Percentiles rank a stretch among this genome's conserved stretches.
These are phyloP conservation scores for Iphiclides podalirius DNA, from an alignment of 2,888 invertebrate genomes.

Conservation along the genomic window DNA sequence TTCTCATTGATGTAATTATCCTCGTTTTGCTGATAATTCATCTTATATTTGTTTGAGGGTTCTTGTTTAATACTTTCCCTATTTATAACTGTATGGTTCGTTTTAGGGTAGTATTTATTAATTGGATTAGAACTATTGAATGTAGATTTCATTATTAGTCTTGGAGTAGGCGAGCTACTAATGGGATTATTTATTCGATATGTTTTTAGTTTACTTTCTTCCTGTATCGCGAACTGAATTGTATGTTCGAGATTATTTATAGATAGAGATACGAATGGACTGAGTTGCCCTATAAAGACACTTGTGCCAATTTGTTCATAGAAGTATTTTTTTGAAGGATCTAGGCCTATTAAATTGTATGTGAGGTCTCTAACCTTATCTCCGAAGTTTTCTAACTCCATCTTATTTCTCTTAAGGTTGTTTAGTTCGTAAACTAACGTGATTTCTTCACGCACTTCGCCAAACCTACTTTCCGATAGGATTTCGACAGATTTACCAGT, in stretches of 20 bases:
- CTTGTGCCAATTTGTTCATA: background rate
- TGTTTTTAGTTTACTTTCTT: background rate
- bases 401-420: too few relatives aligned
- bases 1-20: too few relatives aligned
- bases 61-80: too few relatives aligned
- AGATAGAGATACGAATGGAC: background rate
- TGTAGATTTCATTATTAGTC: too few relatives aligned
- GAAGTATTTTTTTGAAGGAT: background rate
- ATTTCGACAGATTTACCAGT: too few relatives aligned
- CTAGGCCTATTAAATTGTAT: background rate
- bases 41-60: too few relatives aligned
- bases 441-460: background rate
- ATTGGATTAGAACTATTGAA: too few relatives aligned
- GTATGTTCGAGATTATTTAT: background rate
- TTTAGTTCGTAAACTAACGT: background rate
- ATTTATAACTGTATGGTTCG: too few relatives aligned
- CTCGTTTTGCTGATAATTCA: too few relatives aligned
- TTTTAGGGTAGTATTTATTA: background rate
- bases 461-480: background rate
- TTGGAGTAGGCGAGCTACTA: too few relatives aligned
- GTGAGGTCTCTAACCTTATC: background rate
- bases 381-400: too few relatives aligned
- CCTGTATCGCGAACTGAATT: background rate
- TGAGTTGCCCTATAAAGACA: background rate
- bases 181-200: too few relatives aligned